Evolutionary conservation across 2,113 vertebrate genomes (phyloP), one percentile per base, ranked within the genome.

Genomic region (Atractosteus spatula): DNA sequence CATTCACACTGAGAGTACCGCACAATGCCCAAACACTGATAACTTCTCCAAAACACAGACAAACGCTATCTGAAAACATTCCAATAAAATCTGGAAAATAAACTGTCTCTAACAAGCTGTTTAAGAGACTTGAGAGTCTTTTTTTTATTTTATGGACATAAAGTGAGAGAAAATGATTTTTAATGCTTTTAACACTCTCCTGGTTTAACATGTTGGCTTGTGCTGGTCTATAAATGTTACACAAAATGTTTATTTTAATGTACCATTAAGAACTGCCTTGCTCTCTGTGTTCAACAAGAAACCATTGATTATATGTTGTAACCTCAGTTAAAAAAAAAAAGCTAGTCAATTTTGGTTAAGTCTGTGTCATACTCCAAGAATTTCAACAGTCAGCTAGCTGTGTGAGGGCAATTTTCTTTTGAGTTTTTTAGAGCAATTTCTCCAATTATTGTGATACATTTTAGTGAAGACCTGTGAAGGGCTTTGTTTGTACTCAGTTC

Each of bases 291-390:
- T 71, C 55, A 14, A 14, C 41, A 2, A 45, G 55, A 71, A 62
- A n/a, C 29, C 57, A 62, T 16, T 13, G 74, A 72, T 73, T 77
- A 82, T 81, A 76, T 80, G 64, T 81, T 73, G 78, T 77, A 85
- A 69, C 66, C 75, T 78, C 76, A 76, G 67, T 16, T 79, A 41
- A 63, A 68, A 69, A 68, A 57, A n/a, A 62, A 71, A 56, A 66
- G 41, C 57, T 67, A 79, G 76, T 74, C 78, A 78, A 78, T 77
- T 76, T 80, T 78, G 75, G 85, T 82, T 77, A 70, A 74, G 79
- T 85, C 79, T 75, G 17, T 44, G 62, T 71, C 68, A 77, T 82
- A 77, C 77, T 82, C 42, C 69, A 79, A 45, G 76, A 84, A 80
- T 84, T 72, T 59, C 55, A 70, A 76, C 72, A 68, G 3, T 77